phyloP scores from a whole-genome alignment of 2,797 vertebrate genomes.

The Liparis tanakae region DNA sequence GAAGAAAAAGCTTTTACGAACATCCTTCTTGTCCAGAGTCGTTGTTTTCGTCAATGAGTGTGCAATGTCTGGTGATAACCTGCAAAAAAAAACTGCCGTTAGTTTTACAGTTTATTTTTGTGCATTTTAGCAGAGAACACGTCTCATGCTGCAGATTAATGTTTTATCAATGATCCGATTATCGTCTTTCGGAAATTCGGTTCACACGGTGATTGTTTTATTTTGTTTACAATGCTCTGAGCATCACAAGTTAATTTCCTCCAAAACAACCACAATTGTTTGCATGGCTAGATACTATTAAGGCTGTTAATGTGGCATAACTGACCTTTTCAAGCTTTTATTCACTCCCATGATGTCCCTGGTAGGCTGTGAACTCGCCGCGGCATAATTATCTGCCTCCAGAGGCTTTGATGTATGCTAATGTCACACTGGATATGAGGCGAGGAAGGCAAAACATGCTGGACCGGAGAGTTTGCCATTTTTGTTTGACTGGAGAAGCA shows the following conservation, averaged over 20 bases:
- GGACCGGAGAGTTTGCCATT: not conserved
- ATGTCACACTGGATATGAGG: conserved; percentile 6
- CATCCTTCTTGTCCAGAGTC: not conserved
- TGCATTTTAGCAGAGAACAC: not conserved
- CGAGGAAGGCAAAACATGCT: not conserved
- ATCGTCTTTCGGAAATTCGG: not conserved
- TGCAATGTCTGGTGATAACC: not conserved
- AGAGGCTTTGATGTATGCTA: conserved; percentile 11
- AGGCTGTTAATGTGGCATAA: not conserved
- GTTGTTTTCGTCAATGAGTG: too few relatives aligned
- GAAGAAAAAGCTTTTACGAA: not conserved
- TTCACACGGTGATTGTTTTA: too few relatives aligned
- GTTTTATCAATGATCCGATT: not conserved
- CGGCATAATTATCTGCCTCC: conserved; percentile 33
- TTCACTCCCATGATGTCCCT: not conserved
- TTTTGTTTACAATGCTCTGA: too few relatives aligned
- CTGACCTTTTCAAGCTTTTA: conserved; percentile 5
- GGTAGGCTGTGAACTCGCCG: not conserved
- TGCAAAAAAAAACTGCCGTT: too few relatives aligned
- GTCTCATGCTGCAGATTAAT: not conserved
- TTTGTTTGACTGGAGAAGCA: not conserved
- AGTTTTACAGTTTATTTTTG: not conserved
- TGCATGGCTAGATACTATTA: not conserved
- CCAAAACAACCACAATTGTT: not conserved
- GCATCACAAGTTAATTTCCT: too few relatives aligned